phyloP scores from a whole-genome alignment of 35 echinoderm and acorn worm genomes.

The Ophioderma brevispina region DNA sequence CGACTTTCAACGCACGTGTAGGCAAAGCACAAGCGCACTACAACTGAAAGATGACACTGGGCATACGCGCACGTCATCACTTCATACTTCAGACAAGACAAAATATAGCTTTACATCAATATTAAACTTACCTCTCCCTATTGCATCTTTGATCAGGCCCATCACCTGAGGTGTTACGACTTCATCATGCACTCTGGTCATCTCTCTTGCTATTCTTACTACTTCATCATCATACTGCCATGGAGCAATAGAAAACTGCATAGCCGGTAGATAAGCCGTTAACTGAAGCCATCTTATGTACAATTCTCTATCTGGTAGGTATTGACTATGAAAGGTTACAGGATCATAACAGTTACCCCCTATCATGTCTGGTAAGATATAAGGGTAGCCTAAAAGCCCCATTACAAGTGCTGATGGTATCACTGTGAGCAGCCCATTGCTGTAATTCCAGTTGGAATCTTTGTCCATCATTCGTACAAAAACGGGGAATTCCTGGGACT shows the following conservation, averaged over 20 bases:
- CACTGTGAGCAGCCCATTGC: conserved; percentile 76
- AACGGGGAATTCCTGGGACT: conserved; percentile 68
- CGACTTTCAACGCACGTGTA: no score
- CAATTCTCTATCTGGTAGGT: conserved; percentile 59
- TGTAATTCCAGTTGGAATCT: conserved; percentile 56
- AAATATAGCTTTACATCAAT: no score
- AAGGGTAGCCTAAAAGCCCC: conserved; percentile 89
- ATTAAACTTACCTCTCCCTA: conserved; percentile 57
- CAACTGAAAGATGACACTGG: no score
- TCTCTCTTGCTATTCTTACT: conserved; percentile 35
- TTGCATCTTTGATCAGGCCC: conserved; percentile 28
- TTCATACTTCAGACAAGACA: no score
- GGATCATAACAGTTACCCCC: conserved; percentile 52
- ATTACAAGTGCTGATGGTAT: conserved; percentile 69
- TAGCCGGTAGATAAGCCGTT: conserved; percentile 76
- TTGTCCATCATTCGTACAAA: conserved; percentile 84
- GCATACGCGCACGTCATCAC: no score
- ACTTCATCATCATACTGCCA: conserved; percentile 80
- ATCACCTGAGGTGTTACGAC: conserved; percentile 43
- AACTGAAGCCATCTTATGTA: conserved; percentile 84
- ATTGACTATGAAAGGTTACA: background rate
- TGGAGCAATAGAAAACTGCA: conserved; percentile 86
- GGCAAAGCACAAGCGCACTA: no score
- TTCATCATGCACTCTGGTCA: conserved; percentile 68
- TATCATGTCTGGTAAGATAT: conserved; percentile 74